Base-by-base conservation (phyloP, 2,888 invertebrate genomes). In the Eumerus sabulonum region DNA sequence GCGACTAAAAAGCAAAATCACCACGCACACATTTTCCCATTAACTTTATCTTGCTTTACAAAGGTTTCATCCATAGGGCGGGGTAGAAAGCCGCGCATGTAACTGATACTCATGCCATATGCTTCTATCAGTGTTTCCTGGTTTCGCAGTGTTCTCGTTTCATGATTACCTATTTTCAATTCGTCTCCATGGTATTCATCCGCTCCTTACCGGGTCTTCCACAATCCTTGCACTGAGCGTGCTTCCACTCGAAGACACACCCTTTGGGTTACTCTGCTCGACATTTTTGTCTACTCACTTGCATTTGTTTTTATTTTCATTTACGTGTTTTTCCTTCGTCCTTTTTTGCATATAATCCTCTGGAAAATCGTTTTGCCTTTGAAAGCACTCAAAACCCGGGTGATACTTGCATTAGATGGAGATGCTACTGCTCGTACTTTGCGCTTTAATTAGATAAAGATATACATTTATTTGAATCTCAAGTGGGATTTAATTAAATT, bases 401-500 rank as follows among this genome's bases (percentile, higher is more conserved):
- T 40, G 35, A 14, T 54, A 18, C 62, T 70, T 54, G 70, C 56
- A 63, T 62, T 45, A 36, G 36, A 60, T 45, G 19, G 36, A 60
- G 45, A 50, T 44, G 51, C 47, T 63, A 57, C 62, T 63, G 63
- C 62, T 40, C 11, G 40, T 42, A 47, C 56, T 71, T 64, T 56
- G 51, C 57, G 59, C 54, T 79, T 73, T 79, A 79, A 79, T 79
- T 79, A 79, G 79, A 79, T 74, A 54, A 79, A 79, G 64, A 79
- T 79, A 79, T 70, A 79, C 79, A 56, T 79, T 74, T 74, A 79
- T 74, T 79, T 74, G 79, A 79, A 79, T 79, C 79, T 79, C 68
- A 79, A 79, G 79, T 79, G 74, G 74, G 79, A 79, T 79, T 79
- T 79, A 79, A 79, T 79, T 79, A 79, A 79, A 79, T 79, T 79